Percentiles rank a stretch among this genome's conserved stretches.
Evolutionary conservation across 2,113 vertebrate genomes (phyloP).

Genomic region (Campylomormyrus numenius): DNA sequence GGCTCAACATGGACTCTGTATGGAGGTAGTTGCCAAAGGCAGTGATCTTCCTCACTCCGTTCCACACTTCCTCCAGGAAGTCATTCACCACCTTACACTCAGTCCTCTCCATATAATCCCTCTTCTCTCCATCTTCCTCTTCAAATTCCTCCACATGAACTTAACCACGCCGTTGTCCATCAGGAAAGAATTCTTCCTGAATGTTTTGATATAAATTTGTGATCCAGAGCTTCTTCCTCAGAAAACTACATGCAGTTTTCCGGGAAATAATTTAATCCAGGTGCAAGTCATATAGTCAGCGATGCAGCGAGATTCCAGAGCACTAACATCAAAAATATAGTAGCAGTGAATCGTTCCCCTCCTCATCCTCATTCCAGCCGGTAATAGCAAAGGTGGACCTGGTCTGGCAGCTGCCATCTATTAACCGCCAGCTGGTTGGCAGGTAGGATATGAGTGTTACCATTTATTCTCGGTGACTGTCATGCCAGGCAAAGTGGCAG

Average conservation of each 20-base stretch:
- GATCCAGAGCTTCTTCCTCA: neutral
- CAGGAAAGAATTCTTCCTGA: neutral
- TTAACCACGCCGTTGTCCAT: neutral
- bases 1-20: neutral
- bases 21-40: neutral
- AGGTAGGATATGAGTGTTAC: neutral
- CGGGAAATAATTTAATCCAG: neutral
- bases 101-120: neutral
- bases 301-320: neutral
- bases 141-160: neutral
- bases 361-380: neutral
- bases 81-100: neutral
- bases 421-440: neutral
- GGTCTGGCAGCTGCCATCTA: neutral
- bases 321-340: slow-evolving; percentile 29
- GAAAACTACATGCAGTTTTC: neutral
- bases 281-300: neutral
- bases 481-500: neutral
- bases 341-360: slow-evolving; percentile 21
- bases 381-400: neutral
- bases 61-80: neutral
- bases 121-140: neutral
- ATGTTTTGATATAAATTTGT: neutral
- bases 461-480: slow-evolving; percentile 8
- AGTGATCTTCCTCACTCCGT: neutral